Evolutionary conservation across 2,888 invertebrate genomes (phyloP), one percentile per base, ranked within the genome.

Genomic region (Diplazon laetatorius): DNA sequence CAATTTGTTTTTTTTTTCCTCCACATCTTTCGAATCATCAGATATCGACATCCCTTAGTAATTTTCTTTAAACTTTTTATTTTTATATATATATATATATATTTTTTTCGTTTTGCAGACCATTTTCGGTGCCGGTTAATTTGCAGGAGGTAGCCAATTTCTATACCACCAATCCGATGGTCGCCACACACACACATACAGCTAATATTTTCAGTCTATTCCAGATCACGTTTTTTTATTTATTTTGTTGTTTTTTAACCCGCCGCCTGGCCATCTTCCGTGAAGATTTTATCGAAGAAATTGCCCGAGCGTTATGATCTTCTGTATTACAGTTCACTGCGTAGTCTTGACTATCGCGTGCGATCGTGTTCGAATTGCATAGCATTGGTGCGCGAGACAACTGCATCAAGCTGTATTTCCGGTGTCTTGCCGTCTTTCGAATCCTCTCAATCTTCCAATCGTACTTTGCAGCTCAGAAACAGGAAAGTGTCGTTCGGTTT

Each of bases 281-380:
- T 14, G 42, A 76, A 70, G 71, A 76, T 76, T 70, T 71, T 71
- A 76, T 76, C 76, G 63, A 25, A 16, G 37, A 76, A 76, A 76
- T 71, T 71, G 70, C 76, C 12, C 63, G 59, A 71, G 59, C 46
- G 65, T 71, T 65, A 76, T 71, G 70, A 76, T 76, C 71, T 59
- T 76, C 65, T 50, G 39, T 65, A 65, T 42, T 59, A 70, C 63
- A 76, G 69, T 76, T 65, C 65, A 48, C 48, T 22, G 65, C 42
- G 76, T 76, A 63, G 48, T 70, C 65, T 60, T 59, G 35, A 46
- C 70, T 70, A 70, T 70, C 70, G 65, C 70, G 35, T 25, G 44
- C 42, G 65, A 76, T 76, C 65, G 42, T 59, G 48, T 65, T 59
- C n/a, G 50, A 76, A 37, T 22, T 46, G 44, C 52, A 42, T 22